Percentiles rank a stretch among this genome's conserved stretches.
Evolutionary conservation across 2,888 invertebrate genomes (phyloP).

Genomic region (Agelastica alni): DNA sequence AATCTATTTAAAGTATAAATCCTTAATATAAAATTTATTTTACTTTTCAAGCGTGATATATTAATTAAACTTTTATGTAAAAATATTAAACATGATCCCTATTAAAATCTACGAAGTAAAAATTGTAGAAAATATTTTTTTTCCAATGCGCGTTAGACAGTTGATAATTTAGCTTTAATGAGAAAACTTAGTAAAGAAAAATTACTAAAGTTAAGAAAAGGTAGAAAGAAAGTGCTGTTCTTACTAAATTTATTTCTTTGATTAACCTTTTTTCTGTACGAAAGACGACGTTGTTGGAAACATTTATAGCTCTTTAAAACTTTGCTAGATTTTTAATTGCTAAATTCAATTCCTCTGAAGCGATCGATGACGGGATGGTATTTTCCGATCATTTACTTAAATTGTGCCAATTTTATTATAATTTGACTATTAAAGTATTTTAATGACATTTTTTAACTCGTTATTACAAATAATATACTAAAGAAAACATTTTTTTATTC

Average conservation of each 20-base stretch:
- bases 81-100: too few relatives aligned
- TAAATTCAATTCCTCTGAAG: constrained; percentile 22
- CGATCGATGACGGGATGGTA: too few relatives aligned
- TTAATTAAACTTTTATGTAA: too few relatives aligned
- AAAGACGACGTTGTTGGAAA: constrained; percentile 35
- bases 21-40: too few relatives aligned
- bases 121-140: constrained; percentile 33
- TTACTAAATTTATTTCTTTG: constrained; percentile 50
- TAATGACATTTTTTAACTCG: too few relatives aligned
- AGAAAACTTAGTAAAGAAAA: constrained; percentile 51
- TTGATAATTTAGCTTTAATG: constrained; percentile 50
- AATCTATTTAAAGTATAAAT: too few relatives aligned
- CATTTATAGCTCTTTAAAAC: constrained; percentile 29
- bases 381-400: too few relatives aligned
- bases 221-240: constrained; percentile 45
- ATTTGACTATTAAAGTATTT: too few relatives aligned
- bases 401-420: too few relatives aligned
- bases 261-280: constrained; percentile 47
- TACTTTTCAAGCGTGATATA: too few relatives aligned
- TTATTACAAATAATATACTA: too few relatives aligned
- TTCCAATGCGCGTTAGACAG: constrained; percentile 40
- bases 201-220: constrained; percentile 49
- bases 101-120: constrained; percentile 31
- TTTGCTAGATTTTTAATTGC: constrained; percentile 32
- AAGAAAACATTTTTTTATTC: too few relatives aligned